These are phyloP conservation scores for Ellobius talpinus DNA, from an alignment of 2,113 vertebrate species.

Conservation along the genomic window DNA sequence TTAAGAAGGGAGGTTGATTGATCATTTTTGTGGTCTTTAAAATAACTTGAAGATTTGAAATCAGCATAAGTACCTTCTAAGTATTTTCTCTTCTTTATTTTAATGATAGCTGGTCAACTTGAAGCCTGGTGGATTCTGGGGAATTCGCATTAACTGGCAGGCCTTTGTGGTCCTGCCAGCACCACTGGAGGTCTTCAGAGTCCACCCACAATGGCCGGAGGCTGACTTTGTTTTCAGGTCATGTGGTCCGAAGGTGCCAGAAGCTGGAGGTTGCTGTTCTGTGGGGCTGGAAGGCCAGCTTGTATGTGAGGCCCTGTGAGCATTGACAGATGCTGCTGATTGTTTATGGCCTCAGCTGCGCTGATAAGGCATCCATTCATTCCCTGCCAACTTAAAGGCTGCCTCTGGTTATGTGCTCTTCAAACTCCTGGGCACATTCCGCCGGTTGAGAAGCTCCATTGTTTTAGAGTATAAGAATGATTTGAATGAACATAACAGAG, in stretches of 20 bases:
- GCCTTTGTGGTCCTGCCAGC: conserved; percentile 67
- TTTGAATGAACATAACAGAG: conserved; percentile 59
- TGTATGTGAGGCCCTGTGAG: background rate
- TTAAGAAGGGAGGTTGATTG: background rate
- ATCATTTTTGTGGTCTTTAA: conserved; percentile 11
- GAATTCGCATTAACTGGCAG: conserved; percentile 82
- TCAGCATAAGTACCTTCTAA: background rate
- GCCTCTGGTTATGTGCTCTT: conserved; percentile 75
- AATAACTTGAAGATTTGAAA: conserved; percentile 28
- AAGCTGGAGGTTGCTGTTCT: background rate
- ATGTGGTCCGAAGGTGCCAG: background rate
- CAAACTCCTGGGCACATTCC: conserved; percentile 72
- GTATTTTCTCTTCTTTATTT: conserved; percentile 58
- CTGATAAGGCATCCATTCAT: conserved; percentile 83
- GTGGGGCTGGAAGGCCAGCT: background rate
- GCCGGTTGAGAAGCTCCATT: conserved; percentile 76
- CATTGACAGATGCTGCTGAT: conserved; percentile 71
- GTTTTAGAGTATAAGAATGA: conserved; percentile 68
- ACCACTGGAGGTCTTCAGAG: conserved; percentile 61
- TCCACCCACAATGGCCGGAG: conserved; percentile 53
- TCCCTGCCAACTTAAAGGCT: conserved; percentile 71
- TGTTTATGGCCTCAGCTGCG: conserved; percentile 80
- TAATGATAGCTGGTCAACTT: conserved; percentile 67
- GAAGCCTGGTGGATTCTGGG: conserved; percentile 79
- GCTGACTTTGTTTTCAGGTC: conserved; percentile 61